Conservation (phyloP, 2,888 invertebrate species). For the Diabrotica balteata region DNA sequence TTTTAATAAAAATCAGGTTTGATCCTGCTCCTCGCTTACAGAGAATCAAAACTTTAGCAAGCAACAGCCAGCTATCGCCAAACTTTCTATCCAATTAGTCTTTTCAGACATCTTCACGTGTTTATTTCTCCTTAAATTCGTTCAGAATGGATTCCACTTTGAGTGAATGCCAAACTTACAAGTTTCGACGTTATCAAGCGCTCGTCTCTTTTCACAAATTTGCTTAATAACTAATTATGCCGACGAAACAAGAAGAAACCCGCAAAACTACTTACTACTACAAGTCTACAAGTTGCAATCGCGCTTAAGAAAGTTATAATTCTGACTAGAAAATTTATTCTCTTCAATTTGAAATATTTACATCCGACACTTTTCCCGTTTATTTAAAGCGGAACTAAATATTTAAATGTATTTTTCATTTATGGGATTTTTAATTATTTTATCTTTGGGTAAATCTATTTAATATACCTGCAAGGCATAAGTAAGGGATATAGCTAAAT, state of each 20-base stretch:
- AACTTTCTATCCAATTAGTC: slow-evolving; percentile 7
- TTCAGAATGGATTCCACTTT: slow-evolving; percentile 8
- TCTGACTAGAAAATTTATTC: neutral
- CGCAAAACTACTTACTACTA: neutral
- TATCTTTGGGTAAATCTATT: too few species aligned
- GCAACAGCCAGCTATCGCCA: neutral
- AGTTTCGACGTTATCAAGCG: slow-evolving; percentile 20
- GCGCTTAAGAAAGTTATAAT: neutral
- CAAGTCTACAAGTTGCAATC: neutral
- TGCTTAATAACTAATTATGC: slow-evolving; percentile 24
- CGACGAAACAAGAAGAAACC: slow-evolving; percentile 11
- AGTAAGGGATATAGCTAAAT: too few species aligned
- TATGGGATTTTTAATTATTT: too few species aligned
- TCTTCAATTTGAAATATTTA: neutral
- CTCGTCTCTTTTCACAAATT: slow-evolving; percentile 18
- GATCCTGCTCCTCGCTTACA: too few species aligned
- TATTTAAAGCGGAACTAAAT: neutral
- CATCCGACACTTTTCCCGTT: neutral
- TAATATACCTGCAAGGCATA: too few species aligned
- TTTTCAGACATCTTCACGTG: neutral
- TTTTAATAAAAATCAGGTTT: too few species aligned
- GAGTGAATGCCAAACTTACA: slow-evolving; percentile 21
- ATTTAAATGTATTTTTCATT: neutral
- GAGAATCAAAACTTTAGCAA: neutral
- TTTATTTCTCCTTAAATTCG: slow-evolving; percentile 1